Evolutionary conservation across 2,797 vertebrate species (phyloP).

Genomic region (Ptychadena robeensis): DNA sequence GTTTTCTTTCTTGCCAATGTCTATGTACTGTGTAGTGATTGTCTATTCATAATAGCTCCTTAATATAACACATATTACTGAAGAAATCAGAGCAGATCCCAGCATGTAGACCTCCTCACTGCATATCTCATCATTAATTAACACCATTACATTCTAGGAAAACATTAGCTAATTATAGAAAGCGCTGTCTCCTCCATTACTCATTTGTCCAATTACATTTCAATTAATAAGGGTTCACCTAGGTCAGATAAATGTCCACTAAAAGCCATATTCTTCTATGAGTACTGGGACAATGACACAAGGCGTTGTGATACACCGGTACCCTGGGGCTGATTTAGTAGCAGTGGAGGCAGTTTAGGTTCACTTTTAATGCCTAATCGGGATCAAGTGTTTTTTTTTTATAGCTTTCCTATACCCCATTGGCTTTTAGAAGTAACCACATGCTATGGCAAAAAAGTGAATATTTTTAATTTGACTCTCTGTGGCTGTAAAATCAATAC

Average conservation of each 20-base stretch:
- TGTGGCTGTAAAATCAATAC: too few species aligned
- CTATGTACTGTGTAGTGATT: not conserved
- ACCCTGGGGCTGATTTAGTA: not conserved
- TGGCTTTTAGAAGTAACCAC: too few species aligned
- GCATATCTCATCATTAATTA: conserved; percentile 20
- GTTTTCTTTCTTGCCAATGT: not conserved
- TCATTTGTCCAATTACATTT: conserved; percentile 47
- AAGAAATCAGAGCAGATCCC: not conserved
- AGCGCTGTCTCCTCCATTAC: conserved; percentile 15
- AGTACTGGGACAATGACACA: too few species aligned
- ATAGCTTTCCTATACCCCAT: too few species aligned
- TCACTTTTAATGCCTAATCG: not conserved
- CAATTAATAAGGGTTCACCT: conserved; percentile 38
- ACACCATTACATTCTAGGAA: conserved; percentile 42
- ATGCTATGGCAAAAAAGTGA: too few species aligned
- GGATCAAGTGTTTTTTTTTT: not conserved
- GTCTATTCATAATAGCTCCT: too few species aligned
- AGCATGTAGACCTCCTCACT: not conserved
- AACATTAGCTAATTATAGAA: conserved; percentile 36
- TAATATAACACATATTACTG: too few species aligned
- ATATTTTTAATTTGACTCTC: too few species aligned
- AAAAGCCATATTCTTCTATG: not conserved
- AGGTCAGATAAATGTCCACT: not conserved
- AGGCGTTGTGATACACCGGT: too few species aligned
- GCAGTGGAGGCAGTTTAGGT: not conserved